Evolutionary conservation across 2,797 vertebrate species (phyloP).

Genomic region (Propithecus perrieri): DNA sequence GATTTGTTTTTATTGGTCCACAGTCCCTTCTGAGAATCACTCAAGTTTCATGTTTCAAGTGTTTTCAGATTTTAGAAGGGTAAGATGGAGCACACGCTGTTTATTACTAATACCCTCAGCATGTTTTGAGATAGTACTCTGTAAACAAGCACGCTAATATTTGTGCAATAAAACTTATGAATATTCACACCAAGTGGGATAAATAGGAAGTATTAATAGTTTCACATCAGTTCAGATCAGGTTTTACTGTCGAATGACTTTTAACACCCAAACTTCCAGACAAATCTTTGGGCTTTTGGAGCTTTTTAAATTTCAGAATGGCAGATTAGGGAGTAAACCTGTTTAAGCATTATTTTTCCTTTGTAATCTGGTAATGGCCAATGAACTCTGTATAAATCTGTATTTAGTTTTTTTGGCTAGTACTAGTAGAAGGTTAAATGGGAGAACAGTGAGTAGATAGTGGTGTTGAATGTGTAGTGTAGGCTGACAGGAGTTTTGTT

Average conservation of each 20-base stretch:
- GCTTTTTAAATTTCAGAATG: constrained; percentile 32
- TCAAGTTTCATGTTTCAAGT: background rate
- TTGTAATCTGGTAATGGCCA: background rate
- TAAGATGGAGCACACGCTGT: background rate
- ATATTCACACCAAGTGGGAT: background rate
- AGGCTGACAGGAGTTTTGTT: background rate
- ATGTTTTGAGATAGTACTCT: background rate
- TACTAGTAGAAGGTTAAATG: background rate
- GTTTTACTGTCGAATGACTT: background rate
- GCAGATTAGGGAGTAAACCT: background rate
- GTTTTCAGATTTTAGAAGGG: constrained; percentile 16
- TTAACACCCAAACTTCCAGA: background rate
- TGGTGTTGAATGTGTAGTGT: background rate
- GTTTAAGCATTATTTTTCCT: background rate
- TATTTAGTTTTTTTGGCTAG: background rate
- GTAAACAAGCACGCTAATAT: background rate
- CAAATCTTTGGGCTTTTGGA: background rate
- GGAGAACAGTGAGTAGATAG: background rate
- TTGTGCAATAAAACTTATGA: background rate
- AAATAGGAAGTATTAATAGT: background rate
- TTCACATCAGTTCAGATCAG: background rate
- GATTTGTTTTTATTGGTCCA: background rate
- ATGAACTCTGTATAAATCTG: background rate
- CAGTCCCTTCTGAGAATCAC: background rate
- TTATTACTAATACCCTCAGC: background rate